Base-by-base conservation (phyloP, 2,797 vertebrate genomes). In the Phrynocephalus vlangalii region DNA sequence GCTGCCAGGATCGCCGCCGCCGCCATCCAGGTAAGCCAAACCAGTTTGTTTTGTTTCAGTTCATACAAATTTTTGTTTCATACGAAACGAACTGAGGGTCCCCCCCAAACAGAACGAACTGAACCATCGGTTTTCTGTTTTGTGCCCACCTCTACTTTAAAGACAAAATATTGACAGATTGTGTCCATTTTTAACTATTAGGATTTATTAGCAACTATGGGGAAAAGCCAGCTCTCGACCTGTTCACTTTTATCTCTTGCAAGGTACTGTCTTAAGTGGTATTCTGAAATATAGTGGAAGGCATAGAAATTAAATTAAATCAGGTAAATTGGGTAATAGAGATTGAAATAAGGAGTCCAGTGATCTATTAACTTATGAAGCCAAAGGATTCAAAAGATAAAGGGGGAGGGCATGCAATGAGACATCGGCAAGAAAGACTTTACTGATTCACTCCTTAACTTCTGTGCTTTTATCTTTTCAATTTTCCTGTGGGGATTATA, bases 401-500 rank as follows among this genome's bases (percentile, higher is more conserved):
- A 16, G 16, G 3, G 22, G 33, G 52, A 13, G 52, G 52, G 52
- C 9, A 44, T 44, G 16, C 22, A 52, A 75, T 22, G n/a, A n/a
- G 56, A 80, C 6, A 13, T 50, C 33, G 9, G 8, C 3, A n/a
- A 30, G 18, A 24, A 1, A 75, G 83, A 56, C 78, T 76, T 88
- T 84, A 22, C 83, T 76, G 87, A 81, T 81, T 82, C 78, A 82
- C 70, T 81, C 70, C 87, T 88, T 44, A 56, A 30, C 70, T 68
- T 68, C 10, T 15, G 10, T 6, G 24, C 71, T 75, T 81, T 85
- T 68, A 79, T 70, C 70, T 76, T 81, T 88, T 85, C 78, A 81
- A 68, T 85, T 85, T 84, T 76, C 87, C 60, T 88, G 28, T 30
- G 22, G 88, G 84, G 83, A 71, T 91, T 93, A 86, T 89, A 75